Conservation (phyloP, 2,113 vertebrate genomes). For the Oxyruncus cristatus region DNA sequence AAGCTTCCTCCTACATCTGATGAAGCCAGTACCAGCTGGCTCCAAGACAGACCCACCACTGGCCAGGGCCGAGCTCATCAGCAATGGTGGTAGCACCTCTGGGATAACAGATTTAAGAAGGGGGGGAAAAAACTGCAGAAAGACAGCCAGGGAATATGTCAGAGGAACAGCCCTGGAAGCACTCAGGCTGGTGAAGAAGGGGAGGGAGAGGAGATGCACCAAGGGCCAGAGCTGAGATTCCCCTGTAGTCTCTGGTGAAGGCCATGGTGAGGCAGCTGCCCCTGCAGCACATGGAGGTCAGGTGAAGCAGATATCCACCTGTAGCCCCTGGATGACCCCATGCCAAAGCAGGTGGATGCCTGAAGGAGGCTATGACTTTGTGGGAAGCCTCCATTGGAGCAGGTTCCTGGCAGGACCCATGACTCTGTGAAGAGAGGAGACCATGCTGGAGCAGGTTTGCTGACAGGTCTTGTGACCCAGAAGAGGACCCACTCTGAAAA, state of each 20-base stretch:
- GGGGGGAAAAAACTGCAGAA: rapidly evolving
- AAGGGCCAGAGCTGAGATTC: neutral
- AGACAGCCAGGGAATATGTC: neutral
- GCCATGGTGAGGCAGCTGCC: neutral
- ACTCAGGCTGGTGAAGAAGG: neutral
- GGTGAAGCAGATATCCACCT: rapidly evolving
- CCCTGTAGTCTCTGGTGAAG: neutral
- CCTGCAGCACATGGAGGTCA: neutral
- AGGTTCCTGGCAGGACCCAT: neutral
- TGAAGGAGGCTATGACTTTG: neutral
- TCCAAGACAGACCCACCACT: rapidly evolving
- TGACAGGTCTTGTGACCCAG: neutral
- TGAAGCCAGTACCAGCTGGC: neutral
- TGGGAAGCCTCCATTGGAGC: neutral
- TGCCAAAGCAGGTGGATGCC: neutral
- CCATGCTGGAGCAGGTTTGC: neutral
- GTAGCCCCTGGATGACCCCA: neutral
- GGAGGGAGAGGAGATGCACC: neutral
- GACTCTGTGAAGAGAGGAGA: neutral
- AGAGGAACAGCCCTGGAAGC: neutral
- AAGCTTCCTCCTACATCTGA: neutral
- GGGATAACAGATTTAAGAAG: neutral
- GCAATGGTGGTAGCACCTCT: neutral
- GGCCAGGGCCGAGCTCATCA: rapidly evolving
- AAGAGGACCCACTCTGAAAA: neutral